Percentiles rank a stretch among this genome's conserved stretches.
phyloP scores from a whole-genome alignment of 2,797 vertebrate genomes.

The Urosaurus nigricauda region DNA sequence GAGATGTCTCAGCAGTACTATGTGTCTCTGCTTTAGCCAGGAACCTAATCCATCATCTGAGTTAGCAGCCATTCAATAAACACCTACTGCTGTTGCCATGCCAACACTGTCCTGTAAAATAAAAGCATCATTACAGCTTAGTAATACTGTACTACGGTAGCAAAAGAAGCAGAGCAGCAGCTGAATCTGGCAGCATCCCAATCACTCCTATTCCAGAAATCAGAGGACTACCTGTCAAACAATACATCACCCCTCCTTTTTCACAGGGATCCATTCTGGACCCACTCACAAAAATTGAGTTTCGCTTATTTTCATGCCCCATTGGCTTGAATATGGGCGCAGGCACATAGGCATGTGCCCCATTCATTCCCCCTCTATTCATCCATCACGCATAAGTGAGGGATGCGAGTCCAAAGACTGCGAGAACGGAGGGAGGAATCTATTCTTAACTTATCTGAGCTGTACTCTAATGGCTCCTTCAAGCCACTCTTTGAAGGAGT shows the following conservation, averaged over 20 bases:
- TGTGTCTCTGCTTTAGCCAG: background rate
- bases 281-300: no score
- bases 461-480: background rate
- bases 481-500: background rate
- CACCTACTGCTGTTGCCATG: background rate
- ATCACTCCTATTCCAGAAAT: slow-evolving; percentile 5
- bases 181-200: background rate
- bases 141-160: no score
- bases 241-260: background rate
- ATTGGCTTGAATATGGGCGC: no score
- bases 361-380: no score
- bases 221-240: background rate
- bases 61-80: slow-evolving; percentile 38
- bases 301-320: no score
- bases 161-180: slow-evolving; percentile 16
- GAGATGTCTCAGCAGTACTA: slow-evolving; percentile 1
- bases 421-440: no score
- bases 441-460: slow-evolving; percentile 19
- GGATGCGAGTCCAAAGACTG: no score
- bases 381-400: no score
- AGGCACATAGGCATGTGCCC: no score
- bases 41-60: background rate
- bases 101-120: slow-evolving; percentile 31
- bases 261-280: no score
- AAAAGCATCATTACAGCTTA: slow-evolving; percentile 18